Percentiles rank a stretch among this genome's conserved stretches.
Conservation (phyloP, 2,113 vertebrate genomes). For the Poeciliopsis prolifica region DNA sequence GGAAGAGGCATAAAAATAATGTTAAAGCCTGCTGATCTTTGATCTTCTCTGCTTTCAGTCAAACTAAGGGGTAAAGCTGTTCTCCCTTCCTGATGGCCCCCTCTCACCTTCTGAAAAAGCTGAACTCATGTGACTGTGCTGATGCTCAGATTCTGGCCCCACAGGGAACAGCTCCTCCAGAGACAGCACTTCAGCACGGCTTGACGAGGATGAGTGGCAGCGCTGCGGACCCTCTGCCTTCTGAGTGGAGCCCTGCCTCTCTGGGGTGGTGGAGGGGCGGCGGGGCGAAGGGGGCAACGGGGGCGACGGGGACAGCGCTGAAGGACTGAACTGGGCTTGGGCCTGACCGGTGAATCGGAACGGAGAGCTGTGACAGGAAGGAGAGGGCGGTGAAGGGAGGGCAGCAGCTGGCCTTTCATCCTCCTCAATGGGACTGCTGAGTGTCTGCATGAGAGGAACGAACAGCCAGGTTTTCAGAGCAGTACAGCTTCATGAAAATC, state of each 20-base stretch:
- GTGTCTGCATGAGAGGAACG: slow-evolving; percentile 44
- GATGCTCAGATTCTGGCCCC: slow-evolving; percentile 38
- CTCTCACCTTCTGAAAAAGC: slow-evolving; percentile 34
- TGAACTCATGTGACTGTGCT: slow-evolving; percentile 58
- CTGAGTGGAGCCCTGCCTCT: slow-evolving; percentile 13
- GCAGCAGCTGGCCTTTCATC: background rate
- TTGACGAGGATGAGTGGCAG: slow-evolving; percentile 48
- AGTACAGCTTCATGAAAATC: no score
- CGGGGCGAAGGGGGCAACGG: background rate
- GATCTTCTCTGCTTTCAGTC: no score
- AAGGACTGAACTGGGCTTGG: slow-evolving; percentile 45
- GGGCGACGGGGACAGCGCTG: slow-evolving; percentile 12
- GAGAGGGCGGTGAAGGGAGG: slow-evolving; percentile 12
- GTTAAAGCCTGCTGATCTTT: no score
- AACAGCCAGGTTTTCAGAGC: no score
- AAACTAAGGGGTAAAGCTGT: no score
- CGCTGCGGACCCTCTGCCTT: background rate
- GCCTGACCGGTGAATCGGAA: slow-evolving; percentile 42
- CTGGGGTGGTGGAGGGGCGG: background rate
- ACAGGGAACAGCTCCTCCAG: slow-evolving; percentile 78
- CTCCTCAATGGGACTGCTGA: slow-evolving; percentile 31
- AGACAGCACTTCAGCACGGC: slow-evolving; percentile 73
- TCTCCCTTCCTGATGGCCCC: background rate
- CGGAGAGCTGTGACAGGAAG: slow-evolving; percentile 34
- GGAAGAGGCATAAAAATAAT: no score